Evolutionary conservation across 2,797 vertebrate genomes (phyloP).

Genomic region (Limnodromus scolopaceus): DNA sequence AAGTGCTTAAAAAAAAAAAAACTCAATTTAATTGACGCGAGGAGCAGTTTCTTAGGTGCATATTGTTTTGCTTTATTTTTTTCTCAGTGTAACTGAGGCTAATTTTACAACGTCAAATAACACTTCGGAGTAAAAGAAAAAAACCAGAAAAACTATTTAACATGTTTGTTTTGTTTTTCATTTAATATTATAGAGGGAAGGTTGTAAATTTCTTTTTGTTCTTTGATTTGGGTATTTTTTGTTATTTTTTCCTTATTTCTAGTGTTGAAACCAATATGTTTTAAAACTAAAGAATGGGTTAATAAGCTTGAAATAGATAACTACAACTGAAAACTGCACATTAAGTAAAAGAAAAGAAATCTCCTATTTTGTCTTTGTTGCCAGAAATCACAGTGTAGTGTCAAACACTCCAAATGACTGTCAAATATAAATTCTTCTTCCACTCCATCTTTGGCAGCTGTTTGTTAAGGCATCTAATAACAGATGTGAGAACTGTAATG

Average conservation of each 20-base stretch:
- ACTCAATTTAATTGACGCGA: conserved; percentile 81
- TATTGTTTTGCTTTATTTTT: conserved; percentile 78
- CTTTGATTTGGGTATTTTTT: conserved; percentile 68
- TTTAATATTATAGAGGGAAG: conserved; percentile 80
- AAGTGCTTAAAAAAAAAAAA: conserved; percentile 77
- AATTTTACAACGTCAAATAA: conserved; percentile 85
- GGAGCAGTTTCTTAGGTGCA: conserved; percentile 81
- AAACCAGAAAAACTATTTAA: conserved; percentile 76
- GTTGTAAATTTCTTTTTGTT: conserved; percentile 76
- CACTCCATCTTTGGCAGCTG: conserved; percentile 93
- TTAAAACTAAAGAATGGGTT: conserved; percentile 86
- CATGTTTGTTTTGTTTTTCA: conserved; percentile 71
- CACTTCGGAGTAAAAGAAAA: conserved; percentile 72
- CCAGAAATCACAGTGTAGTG: conserved; percentile 95
- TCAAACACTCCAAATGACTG: conserved; percentile 92
- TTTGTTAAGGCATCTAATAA: conserved; percentile 95
- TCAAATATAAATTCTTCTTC: conserved; percentile 88
- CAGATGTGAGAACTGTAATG: conserved; percentile 96
- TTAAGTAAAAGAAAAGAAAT: conserved; percentile 84
- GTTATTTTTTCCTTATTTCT: conserved; percentile 75
- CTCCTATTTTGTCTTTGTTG: conserved; percentile 91
- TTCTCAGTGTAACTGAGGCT: conserved; percentile 94
- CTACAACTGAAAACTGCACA: conserved; percentile 91
- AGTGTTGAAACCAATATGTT: conserved; percentile 80
- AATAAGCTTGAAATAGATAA: conserved; percentile 94